Base-by-base conservation (phyloP, 2,888 invertebrate species). In the Pinctada fucata region DNA sequence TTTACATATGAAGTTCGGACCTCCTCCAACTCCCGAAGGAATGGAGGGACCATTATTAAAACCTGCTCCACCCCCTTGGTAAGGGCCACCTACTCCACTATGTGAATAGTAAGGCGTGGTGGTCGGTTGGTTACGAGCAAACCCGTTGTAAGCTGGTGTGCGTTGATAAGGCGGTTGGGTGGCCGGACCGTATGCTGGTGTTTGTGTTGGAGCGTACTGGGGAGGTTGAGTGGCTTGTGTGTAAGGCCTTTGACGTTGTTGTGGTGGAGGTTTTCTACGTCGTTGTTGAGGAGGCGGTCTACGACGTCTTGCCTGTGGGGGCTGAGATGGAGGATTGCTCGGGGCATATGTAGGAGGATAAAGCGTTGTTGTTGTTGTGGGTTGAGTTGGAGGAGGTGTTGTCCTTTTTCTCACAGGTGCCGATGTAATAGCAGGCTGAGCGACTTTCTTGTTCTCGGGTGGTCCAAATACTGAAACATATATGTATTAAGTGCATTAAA, bases 1-100 rank as follows among this genome's bases (percentile, higher is more conserved):
- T 52, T 48, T 69, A 65, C 78, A 78, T 3, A 63, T 51, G 48
- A 66, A 66, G 47, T 65, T 49, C n/a, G 45, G 16, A 5, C 65
- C 65, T 45, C 68, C 75, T 3, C 68, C 75, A 13, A 68, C 68
- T 6, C 68, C 68, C 2, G 68, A 16, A 6, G 68, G 68, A 47
- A 68, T 45, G 4, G 45, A 31, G 13, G 31, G 47, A 2, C 68
- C 68, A 31, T n/a, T 16, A 65, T n/a, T 13, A 65, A 65, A 65
- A 6, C 58, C 58, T 31, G 48, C 13, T 31, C 47, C 68, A 31
- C 45, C 68, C 3, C 68, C 68, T 3, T 31, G 31, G 6, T 47
- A 13, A 4, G 68, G 45, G 58, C 58, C 58, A 6, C 8, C 58
- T 10, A 13, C 58, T 6, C 13, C 13, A 58, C 13, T 10, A 58